phyloP scores from a whole-genome alignment of 1,140 invertebrate species.

The Cylas formicarius region DNA sequence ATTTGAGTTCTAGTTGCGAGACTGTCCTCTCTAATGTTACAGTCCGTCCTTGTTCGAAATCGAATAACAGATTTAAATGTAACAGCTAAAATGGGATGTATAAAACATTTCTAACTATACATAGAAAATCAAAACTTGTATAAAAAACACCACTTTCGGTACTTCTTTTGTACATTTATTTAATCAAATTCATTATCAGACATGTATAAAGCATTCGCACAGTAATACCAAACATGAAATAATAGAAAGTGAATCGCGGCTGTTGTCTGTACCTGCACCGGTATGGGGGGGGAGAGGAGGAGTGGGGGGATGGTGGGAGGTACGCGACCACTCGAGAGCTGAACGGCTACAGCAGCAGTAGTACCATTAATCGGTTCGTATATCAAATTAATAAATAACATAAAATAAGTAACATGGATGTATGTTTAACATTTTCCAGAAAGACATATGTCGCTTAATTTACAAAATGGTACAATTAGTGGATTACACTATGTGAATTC shows the following conservation, averaged over 20 bases:
- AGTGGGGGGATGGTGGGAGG: not conserved
- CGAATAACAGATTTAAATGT: slow-evolving; percentile 37
- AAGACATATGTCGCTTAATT: slow-evolving; percentile 42
- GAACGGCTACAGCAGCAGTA: slow-evolving; percentile 16
- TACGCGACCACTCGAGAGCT: slow-evolving; percentile 9
- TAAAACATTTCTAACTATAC: slow-evolving; percentile 42
- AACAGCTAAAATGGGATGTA: slow-evolving; percentile 42
- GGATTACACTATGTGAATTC: slow-evolving; percentile 40
- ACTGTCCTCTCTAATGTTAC: slow-evolving; percentile 35
- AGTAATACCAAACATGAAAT: slow-evolving; percentile 49
- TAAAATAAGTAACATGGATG: slow-evolving; percentile 44
- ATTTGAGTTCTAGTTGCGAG: slow-evolving; percentile 39
- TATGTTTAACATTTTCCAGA: slow-evolving; percentile 44
- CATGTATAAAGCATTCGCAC: slow-evolving; percentile 53
- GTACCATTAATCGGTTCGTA: slow-evolving; percentile 33
- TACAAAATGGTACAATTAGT: slow-evolving; percentile 44
- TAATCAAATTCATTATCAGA: slow-evolving; percentile 46
- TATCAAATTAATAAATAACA: slow-evolving; percentile 41
- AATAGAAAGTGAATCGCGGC: slow-evolving; percentile 34
- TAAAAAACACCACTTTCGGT: slow-evolving; percentile 45
- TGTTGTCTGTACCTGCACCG: slow-evolving; percentile 15
- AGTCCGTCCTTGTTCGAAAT: slow-evolving; percentile 38
- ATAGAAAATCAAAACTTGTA: slow-evolving; percentile 43
- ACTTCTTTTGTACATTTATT: slow-evolving; percentile 52
- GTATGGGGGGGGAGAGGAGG: slow-evolving; percentile 14